phyloP scores from a whole-genome alignment of 2,888 invertebrate genomes.

The Xanthostigma xanthostigma region DNA sequence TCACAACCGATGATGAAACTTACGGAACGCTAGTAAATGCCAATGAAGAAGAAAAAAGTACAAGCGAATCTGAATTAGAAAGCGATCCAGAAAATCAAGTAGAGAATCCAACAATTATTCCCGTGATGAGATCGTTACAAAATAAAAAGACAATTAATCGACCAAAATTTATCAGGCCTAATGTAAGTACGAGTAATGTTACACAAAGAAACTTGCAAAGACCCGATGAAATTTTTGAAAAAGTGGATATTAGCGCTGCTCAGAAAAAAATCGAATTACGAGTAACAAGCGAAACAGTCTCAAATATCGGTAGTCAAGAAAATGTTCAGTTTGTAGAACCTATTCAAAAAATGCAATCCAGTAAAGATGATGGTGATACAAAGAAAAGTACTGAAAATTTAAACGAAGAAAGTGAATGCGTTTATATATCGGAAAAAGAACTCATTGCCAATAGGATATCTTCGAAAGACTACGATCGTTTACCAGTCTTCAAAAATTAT shows the following conservation, averaged over 20 bases:
- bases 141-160: slow-evolving; percentile 34
- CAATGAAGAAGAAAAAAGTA: slow-evolving; percentile 3
- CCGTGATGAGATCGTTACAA: slow-evolving; percentile 29
- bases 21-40: background rate
- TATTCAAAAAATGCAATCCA: slow-evolving; percentile 8
- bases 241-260: slow-evolving; percentile 27
- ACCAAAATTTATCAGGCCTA: slow-evolving; percentile 36
- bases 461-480: slow-evolving; percentile 49
- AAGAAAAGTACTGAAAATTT: slow-evolving; percentile 18
- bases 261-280: slow-evolving; percentile 38
- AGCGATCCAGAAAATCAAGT: slow-evolving; percentile 35
- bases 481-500: slow-evolving; percentile 78
- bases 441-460: slow-evolving; percentile 53
- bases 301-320: slow-evolving; percentile 21
- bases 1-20: background rate
- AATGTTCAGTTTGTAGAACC: slow-evolving; percentile 17
- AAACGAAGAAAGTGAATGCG: slow-evolving; percentile 11
- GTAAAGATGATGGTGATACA: slow-evolving; percentile 19
- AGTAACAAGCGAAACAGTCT: slow-evolving; percentile 22
- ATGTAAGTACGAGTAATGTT: slow-evolving; percentile 11
- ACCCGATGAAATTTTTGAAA: slow-evolving; percentile 40
- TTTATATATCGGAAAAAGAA: slow-evolving; percentile 42
- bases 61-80: slow-evolving; percentile 47
- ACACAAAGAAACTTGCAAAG: slow-evolving; percentile 19
- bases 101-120: slow-evolving; percentile 27